These are phyloP conservation scores for Austrolebias charrua DNA, from an alignment of 2,797 vertebrate species.

Conservation along the genomic window DNA sequence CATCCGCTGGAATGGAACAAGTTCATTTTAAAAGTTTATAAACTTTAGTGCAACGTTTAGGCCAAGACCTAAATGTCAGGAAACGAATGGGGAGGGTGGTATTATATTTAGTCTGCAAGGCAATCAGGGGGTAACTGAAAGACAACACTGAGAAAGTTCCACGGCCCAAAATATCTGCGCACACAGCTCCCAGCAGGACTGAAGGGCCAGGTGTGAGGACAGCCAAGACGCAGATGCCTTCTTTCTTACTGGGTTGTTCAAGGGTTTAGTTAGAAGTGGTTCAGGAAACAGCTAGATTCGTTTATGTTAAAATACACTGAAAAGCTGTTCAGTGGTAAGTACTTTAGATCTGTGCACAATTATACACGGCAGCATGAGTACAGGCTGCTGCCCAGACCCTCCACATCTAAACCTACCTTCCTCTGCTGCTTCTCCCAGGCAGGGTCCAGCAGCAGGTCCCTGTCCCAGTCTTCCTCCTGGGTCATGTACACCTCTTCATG, in stretches of 20 bases:
- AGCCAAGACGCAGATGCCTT: conserved; percentile 26
- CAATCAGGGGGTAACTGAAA: conserved; percentile 71
- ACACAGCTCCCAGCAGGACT: conserved; percentile 62
- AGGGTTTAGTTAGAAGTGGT: conserved; percentile 7
- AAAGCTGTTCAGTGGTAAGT: not conserved
- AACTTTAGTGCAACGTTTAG: conserved; percentile 1
- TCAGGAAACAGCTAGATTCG: not conserved
- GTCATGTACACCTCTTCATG: conserved; percentile 82
- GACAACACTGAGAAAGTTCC: conserved; percentile 78
- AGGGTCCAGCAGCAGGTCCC: conserved; percentile 89
- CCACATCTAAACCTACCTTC: conserved; percentile 77
- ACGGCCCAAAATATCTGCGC: conserved; percentile 74
- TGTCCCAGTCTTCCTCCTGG: conserved; percentile 90
- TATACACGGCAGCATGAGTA: conserved; percentile 26
- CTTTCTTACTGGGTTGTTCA: conserved; percentile 16
- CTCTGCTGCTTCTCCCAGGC: conserved; percentile 94
- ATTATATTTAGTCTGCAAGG: conserved; percentile 77
- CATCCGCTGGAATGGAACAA: not conserved
- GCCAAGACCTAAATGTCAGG: conserved; percentile 26
- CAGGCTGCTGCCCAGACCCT: not conserved
- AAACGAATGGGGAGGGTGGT: conserved; percentile 26
- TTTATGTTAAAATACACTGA: conserved; percentile 11
- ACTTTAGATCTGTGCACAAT: too few relatives aligned
- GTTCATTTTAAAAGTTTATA: not conserved
- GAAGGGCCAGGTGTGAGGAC: conserved; percentile 67